phyloP scores from a whole-genome alignment of 2,888 invertebrate species.

The Brachycybe producta region DNA sequence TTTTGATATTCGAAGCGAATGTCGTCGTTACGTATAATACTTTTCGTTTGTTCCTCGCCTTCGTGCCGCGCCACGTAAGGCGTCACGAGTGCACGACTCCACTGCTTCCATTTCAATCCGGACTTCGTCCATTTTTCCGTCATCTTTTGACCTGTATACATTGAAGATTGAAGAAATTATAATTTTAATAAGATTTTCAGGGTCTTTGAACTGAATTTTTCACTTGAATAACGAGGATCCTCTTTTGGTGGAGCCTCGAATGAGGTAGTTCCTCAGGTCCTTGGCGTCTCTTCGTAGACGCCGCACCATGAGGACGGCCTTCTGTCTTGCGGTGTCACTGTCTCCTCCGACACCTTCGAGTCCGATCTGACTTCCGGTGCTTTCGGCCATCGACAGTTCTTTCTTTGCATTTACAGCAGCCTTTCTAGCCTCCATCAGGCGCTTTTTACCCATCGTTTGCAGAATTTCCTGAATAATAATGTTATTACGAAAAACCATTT shows the following conservation, averaged over 20 bases:
- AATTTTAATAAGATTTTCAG: background rate
- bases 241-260: conserved; percentile 14
- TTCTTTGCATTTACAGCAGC: conserved; percentile 25
- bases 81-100: conserved; percentile 1
- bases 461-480: conserved; percentile 65
- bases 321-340: conserved; percentile 16
- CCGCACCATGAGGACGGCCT: conserved; percentile 18
- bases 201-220: background rate
- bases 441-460: conserved; percentile 72
- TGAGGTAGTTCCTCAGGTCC: conserved; percentile 18
- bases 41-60: no score
- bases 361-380: conserved; percentile 1
- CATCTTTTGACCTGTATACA: no score
- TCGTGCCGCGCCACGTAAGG: background rate
- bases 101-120: conserved; percentile 18
- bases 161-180: background rate
- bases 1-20: no score
- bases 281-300: conserved; percentile 18
- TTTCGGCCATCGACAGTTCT: conserved; percentile 7
- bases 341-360: conserved; percentile 7
- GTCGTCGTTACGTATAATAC: no score
- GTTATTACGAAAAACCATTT: no score
- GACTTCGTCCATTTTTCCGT: conserved; percentile 11
- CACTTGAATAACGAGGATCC: conserved; percentile 4
- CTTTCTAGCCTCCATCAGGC: conserved; percentile 62